Conservation (phyloP, 2,888 invertebrate species). For the Adela reaumurella region DNA sequence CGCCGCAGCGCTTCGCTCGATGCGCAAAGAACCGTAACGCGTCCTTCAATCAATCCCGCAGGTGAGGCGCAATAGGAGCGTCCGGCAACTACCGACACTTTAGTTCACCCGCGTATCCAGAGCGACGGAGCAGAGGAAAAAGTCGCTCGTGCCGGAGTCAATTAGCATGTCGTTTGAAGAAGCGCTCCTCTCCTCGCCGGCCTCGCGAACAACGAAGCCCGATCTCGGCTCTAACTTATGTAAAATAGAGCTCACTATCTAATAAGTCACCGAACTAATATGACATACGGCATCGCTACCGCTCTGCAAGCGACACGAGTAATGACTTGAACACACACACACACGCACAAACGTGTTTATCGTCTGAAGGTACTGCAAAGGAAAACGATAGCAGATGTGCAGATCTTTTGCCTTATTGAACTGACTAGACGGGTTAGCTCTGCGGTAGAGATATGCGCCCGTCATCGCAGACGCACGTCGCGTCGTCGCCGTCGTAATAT, state of each 20-base stretch:
- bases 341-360: conserved; percentile 26
- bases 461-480: too few relatives aligned
- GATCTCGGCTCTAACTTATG: too few relatives aligned
- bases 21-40: too few relatives aligned
- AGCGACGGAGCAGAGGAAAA: neutral
- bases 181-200: conserved; percentile 28
- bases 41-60: neutral
- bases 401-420: neutral
- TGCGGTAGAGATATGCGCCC: too few relatives aligned
- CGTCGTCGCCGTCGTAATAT: neutral
- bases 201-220: too few relatives aligned
- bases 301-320: conserved; percentile 49
- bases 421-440: too few relatives aligned
- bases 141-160: conserved; percentile 24
- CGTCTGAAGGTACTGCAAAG: neutral
- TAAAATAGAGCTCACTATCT: conserved; percentile 31
- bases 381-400: neutral
- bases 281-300: neutral
- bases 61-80: neutral
- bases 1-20: too few relatives aligned
- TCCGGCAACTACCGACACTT: neutral
- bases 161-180: conserved; percentile 54
- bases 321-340: conserved; percentile 31
- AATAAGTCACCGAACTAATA: neutral
- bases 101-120: neutral